These are phyloP conservation scores for Lophius americanus DNA, from an alignment of 2,797 vertebrate genomes.

Conservation along the genomic window DNA sequence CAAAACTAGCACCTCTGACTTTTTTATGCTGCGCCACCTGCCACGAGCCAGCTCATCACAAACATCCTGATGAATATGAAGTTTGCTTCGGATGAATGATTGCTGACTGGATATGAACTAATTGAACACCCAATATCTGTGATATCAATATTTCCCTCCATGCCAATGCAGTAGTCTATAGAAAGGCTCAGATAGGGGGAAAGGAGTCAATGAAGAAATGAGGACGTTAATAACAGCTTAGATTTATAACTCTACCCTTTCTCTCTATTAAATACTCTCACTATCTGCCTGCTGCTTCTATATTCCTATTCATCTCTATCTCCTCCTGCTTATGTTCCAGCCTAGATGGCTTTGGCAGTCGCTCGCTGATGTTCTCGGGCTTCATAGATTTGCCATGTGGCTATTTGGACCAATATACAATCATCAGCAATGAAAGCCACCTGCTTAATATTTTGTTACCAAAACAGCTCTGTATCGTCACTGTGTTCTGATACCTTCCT, in stretches of 20 bases:
- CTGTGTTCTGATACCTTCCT: too few relatives aligned
- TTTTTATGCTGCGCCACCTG: conserved; percentile 16
- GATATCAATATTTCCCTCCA: conserved; percentile 48
- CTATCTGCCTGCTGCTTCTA: conserved; percentile 11
- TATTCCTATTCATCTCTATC: conserved; percentile 1
- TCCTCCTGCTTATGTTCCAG: conserved; percentile 9
- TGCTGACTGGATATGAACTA: conserved; percentile 25
- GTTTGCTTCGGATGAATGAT: conserved; percentile 40
- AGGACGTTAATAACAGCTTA: conserved; percentile 44
- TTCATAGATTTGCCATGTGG: too few relatives aligned
- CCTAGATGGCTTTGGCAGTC: conserved; percentile 10
- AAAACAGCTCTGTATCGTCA: too few relatives aligned
- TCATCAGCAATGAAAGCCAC: too few relatives aligned
- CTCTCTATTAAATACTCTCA: not conserved
- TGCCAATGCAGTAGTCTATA: conserved; percentile 18
- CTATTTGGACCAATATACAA: too few relatives aligned
- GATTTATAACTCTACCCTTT: conserved; percentile 39
- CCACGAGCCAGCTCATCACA: conserved; percentile 20
- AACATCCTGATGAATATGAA: conserved; percentile 39
- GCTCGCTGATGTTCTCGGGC: too few relatives aligned
- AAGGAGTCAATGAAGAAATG: conserved; percentile 50
- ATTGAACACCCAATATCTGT: conserved; percentile 43
- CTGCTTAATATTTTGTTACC: too few relatives aligned
- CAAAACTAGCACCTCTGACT: conserved; percentile 7
- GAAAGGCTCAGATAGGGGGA: conserved; percentile 14